phyloP scores from a whole-genome alignment of 2,113 vertebrate genomes.

The Hemicordylus capensis region DNA sequence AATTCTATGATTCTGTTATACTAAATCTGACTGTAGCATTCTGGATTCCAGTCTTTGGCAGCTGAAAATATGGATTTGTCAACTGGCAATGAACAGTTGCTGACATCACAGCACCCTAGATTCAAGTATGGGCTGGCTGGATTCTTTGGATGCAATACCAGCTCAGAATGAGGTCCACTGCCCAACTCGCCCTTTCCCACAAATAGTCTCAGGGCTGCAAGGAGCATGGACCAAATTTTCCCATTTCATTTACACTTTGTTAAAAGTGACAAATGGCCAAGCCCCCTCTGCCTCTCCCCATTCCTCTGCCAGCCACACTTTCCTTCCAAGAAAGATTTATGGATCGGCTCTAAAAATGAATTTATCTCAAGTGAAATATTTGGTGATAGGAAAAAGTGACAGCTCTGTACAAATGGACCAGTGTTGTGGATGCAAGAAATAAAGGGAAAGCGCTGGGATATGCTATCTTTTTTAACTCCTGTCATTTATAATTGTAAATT shows the following conservation, averaged over 20 bases:
- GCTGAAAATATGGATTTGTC: not conserved
- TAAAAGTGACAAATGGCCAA: not conserved
- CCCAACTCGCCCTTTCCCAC: not conserved
- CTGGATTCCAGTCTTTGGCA: not conserved
- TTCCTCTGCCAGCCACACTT: not conserved
- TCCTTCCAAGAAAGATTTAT: constrained; percentile 20
- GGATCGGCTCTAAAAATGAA: constrained; percentile 21
- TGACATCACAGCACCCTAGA: not conserved
- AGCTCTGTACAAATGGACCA: not conserved
- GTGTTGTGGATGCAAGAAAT: not conserved
- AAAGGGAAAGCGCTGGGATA: not conserved
- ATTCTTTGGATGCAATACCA: not conserved
- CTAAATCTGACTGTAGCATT: too few relatives aligned
- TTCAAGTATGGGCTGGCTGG: not conserved
- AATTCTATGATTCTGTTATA: too few relatives aligned
- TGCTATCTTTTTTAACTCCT: not conserved
- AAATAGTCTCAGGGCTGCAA: not conserved
- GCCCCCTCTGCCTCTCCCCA: not conserved
- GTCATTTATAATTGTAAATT: not conserved
- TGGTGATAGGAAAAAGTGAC: not conserved
- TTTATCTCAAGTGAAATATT: not conserved
- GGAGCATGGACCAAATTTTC: not conserved
- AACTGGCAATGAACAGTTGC: not conserved
- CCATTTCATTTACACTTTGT: not conserved
- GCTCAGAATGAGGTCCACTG: too few relatives aligned